Percentiles rank a stretch among this genome's conserved stretches.
phyloP scores from a whole-genome alignment of 2,888 invertebrate genomes.

The Drosophila maculinotata region DNA sequence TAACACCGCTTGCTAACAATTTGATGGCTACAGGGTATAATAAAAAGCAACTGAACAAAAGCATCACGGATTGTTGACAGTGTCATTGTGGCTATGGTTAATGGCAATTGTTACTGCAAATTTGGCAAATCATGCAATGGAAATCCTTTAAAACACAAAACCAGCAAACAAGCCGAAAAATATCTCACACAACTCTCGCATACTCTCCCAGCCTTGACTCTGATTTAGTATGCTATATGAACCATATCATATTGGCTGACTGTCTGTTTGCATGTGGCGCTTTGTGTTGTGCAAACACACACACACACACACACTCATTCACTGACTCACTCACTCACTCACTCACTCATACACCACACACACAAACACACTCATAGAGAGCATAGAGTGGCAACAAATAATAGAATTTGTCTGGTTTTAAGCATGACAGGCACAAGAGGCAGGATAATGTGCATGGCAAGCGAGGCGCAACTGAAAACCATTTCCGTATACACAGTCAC shows the following conservation, averaged over 20 bases:
- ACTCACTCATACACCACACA: neutral
- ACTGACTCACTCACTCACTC: neutral
- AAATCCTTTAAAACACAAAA: conserved; percentile 56
- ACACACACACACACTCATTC: conserved; percentile 12
- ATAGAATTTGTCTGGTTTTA: conserved; percentile 71
- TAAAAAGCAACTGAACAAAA: conserved; percentile 27
- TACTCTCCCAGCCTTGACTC: conserved; percentile 27
- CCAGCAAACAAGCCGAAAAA: conserved; percentile 38
- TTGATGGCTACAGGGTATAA: conserved; percentile 26
- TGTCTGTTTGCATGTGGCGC: conserved; percentile 32
- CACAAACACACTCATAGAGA: conserved; percentile 6
- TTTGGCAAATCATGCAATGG: conserved; percentile 50
- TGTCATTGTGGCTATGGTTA: conserved; percentile 52
- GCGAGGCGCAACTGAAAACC: conserved; percentile 52
- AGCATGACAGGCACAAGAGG: conserved; percentile 61
- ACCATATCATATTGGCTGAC: conserved; percentile 52
- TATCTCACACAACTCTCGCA: conserved; percentile 5
- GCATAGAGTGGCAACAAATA: conserved; percentile 65
- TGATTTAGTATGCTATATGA: conserved; percentile 56
- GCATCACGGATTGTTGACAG: conserved; percentile 47
- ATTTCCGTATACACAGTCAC: conserved; percentile 37
- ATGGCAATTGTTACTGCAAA: conserved; percentile 51
- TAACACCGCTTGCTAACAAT: conserved; percentile 6
- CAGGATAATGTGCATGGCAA: conserved; percentile 64
- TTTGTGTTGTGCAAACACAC: conserved; percentile 44